These are phyloP conservation scores for Callipepla californica DNA, from an alignment of 2,113 vertebrate species.

Conservation along the genomic window DNA sequence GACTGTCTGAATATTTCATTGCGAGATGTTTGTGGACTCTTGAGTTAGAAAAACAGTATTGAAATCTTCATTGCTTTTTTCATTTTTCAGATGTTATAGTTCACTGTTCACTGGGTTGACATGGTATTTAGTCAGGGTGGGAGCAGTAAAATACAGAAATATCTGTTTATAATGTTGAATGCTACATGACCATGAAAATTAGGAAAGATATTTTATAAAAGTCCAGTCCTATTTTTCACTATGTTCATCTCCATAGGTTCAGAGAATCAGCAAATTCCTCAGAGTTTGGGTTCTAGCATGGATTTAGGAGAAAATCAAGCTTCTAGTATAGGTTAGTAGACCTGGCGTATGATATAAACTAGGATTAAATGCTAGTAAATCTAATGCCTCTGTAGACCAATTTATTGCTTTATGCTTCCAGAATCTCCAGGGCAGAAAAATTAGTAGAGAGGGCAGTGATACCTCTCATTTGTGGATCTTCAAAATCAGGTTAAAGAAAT, in stretches of 20 bases:
- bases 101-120: not conserved
- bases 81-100: not conserved
- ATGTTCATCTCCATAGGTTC: not conserved
- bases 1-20: not conserved
- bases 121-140: not conserved
- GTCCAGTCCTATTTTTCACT: not conserved
- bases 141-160: not conserved
- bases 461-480: not conserved
- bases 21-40: not conserved
- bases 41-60: not conserved
- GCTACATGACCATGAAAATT: not conserved
- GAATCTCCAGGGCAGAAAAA: not conserved
- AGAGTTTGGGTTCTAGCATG: not conserved
- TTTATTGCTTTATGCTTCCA: not conserved
- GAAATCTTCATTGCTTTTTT: not conserved
- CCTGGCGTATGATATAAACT: not conserved
- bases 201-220: fast-evolving
- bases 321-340: not conserved
- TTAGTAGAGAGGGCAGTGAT: not conserved
- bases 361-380: not conserved
- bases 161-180: not conserved
- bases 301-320: not conserved
- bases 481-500: not conserved
- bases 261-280: not conserved
- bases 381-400: not conserved